These are phyloP conservation scores for Zeuzera pyrina DNA, from an alignment of 2,888 invertebrate species.

Conservation along the genomic window DNA sequence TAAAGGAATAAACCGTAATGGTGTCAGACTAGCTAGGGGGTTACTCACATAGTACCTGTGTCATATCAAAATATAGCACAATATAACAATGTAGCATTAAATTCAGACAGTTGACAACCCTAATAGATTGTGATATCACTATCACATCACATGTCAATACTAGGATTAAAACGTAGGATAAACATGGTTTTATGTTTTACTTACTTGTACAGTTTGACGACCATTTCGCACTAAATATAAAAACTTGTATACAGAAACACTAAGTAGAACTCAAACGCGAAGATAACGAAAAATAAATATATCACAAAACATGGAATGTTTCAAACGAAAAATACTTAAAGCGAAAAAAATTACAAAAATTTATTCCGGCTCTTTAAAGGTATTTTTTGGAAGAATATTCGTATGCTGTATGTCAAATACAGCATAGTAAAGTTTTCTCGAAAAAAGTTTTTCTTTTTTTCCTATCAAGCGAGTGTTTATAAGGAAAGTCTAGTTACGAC, in stretches of 20 bases:
- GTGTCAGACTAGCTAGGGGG: no score
- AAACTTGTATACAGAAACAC: slow-evolving; percentile 18
- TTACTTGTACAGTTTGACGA: slow-evolving; percentile 46
- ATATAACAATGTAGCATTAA: no score
- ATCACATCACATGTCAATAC: no score
- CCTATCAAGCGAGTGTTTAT: slow-evolving; percentile 24
- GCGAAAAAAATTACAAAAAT: slow-evolving; percentile 16
- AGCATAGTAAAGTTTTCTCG: slow-evolving; percentile 33
- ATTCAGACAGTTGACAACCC: no score
- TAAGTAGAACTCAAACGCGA: slow-evolving; percentile 22
- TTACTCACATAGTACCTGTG: no score
- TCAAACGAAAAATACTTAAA: slow-evolving; percentile 16
- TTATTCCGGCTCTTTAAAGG: slow-evolving; percentile 35
- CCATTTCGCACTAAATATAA: slow-evolving; percentile 36
- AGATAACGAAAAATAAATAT: slow-evolving; percentile 22
- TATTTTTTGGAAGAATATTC: slow-evolving; percentile 38
- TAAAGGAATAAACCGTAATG: no score
- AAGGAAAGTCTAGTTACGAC: slow-evolving; percentile 23
- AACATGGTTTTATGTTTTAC: no score
- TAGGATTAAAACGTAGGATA: no score
- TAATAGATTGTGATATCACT: no score
- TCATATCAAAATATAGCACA: no score
- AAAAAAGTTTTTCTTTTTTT: slow-evolving; percentile 7
- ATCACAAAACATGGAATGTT: slow-evolving; percentile 50
- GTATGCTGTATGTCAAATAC: slow-evolving; percentile 48